phyloP scores from a whole-genome alignment of 1,140 invertebrate species.

The Propsilocerus akamusi region DNA sequence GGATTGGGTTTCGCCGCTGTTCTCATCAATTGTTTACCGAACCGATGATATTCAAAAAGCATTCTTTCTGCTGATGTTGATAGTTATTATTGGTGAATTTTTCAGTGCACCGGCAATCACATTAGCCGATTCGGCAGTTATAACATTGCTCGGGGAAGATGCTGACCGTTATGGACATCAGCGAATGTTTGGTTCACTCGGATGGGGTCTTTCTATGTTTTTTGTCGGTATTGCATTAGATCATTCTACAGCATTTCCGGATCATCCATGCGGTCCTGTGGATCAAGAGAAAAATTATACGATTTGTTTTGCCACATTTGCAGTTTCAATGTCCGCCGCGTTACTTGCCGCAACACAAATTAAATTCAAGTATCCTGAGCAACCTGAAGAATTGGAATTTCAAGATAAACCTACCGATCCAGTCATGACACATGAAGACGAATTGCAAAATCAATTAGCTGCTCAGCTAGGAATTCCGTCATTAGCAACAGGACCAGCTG shows the following conservation, averaged over 20 bases:
- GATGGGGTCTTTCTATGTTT: slow-evolving; percentile 97
- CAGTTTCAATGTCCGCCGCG: slow-evolving; percentile 89
- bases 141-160: slow-evolving; percentile 78
- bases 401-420: slow-evolving; percentile 26
- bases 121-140: slow-evolving; percentile 86
- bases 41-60: slow-evolving; percentile 83
- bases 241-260: slow-evolving; percentile 78
- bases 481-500: slow-evolving; percentile 26
- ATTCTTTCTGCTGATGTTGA: slow-evolving; percentile 80
- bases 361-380: slow-evolving; percentile 46
- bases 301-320: slow-evolving; percentile 95
- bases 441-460: slow-evolving; percentile 59
- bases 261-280: slow-evolving; percentile 77
- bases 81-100: slow-evolving; percentile 94
- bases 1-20: slow-evolving; percentile 76
- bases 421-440: slow-evolving; percentile 39
- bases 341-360: slow-evolving; percentile 81
- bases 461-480: slow-evolving; percentile 61
- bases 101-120: slow-evolving; percentile 94
- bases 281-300: slow-evolving; percentile 92
- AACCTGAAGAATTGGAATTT: slow-evolving; percentile 12
- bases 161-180: slow-evolving; percentile 89
- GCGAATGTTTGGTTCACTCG: slow-evolving; percentile 95
- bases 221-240: slow-evolving; percentile 96
- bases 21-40: slow-evolving; percentile 82